phyloP scores from a whole-genome alignment of 1,140 invertebrate genomes.

The Zaprionus vittiger region DNA sequence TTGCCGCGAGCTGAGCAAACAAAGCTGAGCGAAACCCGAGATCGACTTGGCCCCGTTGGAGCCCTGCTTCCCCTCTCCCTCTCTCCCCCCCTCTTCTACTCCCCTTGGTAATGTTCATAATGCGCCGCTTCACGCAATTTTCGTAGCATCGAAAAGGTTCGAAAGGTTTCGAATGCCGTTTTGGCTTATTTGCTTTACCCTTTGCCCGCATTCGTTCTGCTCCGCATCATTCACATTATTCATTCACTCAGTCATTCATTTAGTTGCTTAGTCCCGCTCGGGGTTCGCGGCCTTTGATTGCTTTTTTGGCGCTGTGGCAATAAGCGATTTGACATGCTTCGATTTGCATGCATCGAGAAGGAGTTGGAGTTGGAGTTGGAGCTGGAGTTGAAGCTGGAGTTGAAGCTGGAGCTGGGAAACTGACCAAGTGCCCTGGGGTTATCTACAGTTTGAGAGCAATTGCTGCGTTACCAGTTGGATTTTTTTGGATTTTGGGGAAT shows the following conservation, averaged over 20 bases:
- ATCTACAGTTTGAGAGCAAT: conserved; percentile 1
- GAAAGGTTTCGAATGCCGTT: conserved; percentile 71
- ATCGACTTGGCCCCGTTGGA: conserved; percentile 26
- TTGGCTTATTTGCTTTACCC: conserved; percentile 42
- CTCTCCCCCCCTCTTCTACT: background rate
- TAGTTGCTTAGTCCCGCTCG: conserved; percentile 42
- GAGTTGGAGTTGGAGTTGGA: background rate
- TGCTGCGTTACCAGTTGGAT: background rate
- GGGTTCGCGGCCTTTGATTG: conserved; percentile 63
- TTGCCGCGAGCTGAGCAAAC: conserved; percentile 57
- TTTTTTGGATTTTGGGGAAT: background rate
- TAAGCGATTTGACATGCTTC: conserved; percentile 56
- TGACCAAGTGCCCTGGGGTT: background rate
- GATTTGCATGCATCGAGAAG: conserved; percentile 50
- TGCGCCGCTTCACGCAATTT: conserved; percentile 72
- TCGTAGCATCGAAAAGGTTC: conserved; percentile 58
- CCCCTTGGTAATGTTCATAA: conserved; percentile 59
- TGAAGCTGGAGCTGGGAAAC: background rate
- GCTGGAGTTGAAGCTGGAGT: background rate
- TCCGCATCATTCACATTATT: conserved; percentile 54
- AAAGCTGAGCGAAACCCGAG: conserved; percentile 49
- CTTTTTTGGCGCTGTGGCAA: conserved; percentile 51
- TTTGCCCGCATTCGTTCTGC: conserved; percentile 50
- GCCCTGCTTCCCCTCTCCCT: background rate
- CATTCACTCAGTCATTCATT: conserved; percentile 42